Conservation (phyloP, 2,797 vertebrate species). For the Tenualosa thibaudeaui region DNA sequence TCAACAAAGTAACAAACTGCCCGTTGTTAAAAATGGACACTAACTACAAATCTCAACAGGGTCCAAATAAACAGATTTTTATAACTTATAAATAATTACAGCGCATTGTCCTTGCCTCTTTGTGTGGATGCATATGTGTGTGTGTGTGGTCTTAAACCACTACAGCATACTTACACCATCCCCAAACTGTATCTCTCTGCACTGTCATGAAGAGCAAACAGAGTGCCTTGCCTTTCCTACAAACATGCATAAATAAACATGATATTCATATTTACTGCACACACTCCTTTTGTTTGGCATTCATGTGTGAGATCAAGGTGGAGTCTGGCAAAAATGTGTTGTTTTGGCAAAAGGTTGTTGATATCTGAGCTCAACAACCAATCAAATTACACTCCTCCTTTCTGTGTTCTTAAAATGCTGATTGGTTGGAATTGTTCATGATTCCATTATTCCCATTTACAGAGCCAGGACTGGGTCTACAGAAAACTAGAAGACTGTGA, state of each 20-base stretch:
- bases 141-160: not conserved
- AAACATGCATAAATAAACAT: constrained; percentile 40
- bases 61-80: not conserved
- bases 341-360: constrained; percentile 1
- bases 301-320: not conserved
- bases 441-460: no score
- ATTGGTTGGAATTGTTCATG: no score
- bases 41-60: not conserved
- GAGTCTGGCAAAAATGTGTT: not conserved
- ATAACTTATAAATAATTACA: no score
- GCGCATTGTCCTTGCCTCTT: not conserved
- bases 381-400: no score
- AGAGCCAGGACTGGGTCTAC: no score
- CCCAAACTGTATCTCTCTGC: constrained; percentile 76
- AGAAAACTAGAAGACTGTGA: no score
- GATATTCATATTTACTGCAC: not conserved
- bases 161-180: constrained; percentile 83
- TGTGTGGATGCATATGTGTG: not conserved
- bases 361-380: not conserved
- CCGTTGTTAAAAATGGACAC: not conserved
- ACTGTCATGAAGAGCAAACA: constrained; percentile 82
- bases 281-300: not conserved
- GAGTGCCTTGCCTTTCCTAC: constrained; percentile 82
- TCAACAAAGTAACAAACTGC: not conserved
- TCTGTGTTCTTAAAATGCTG: no score